Base-by-base conservation (phyloP, 2,888 invertebrate species). In the Pyrocoelia pectoralis region DNA sequence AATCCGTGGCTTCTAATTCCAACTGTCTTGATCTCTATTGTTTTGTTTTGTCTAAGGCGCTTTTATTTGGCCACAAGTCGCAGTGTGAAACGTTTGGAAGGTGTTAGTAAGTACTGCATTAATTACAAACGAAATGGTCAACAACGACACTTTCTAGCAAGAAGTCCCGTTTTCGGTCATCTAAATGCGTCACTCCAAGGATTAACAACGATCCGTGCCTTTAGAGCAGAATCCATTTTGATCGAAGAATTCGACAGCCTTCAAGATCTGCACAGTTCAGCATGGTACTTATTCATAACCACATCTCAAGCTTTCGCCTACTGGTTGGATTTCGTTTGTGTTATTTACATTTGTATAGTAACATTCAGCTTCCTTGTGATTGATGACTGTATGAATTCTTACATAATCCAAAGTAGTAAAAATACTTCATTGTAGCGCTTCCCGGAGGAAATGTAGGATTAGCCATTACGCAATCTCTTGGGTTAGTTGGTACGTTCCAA, bases 31-130 rank as follows among this genome's bases (percentile, higher is more conserved):
- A 86, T 95, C 67, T 87, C 88, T 8, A 69, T 90, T 3, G 81
- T 93, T 29, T 95, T 96, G 83, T 89, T 91, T 76, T 84, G 87
- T 12, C 82, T 95, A 43, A 83, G 95, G 50, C 85, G 87, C 56
- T 88, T 93, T 79, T 95, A 94, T 81, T 79, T 96, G 59, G 82
- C 88, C 52, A 91, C 94, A 5, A 92, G 94, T 38, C 84, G 94
- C 68, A 89, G 90, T 80, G 86, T 95, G 65, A 96, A 91, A 79
- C 87, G 91, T 73, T 84, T 92, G 79, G 92, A 92, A 84, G 92
- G 91, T 80, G 87, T 43, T 2, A 12, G 43, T 43, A 15, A 43
- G 43, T 43, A 15, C 8, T 15, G 10, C n/a, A n/a, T 8, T 3
- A n/a, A 4, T n/a, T 3, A 12, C 10, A 4, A 5, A 2, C 10